Percentiles rank a stretch among this genome's conserved stretches.
phyloP scores from a whole-genome alignment of 2,113 vertebrate species.

The Galemys pyrenaicus region DNA sequence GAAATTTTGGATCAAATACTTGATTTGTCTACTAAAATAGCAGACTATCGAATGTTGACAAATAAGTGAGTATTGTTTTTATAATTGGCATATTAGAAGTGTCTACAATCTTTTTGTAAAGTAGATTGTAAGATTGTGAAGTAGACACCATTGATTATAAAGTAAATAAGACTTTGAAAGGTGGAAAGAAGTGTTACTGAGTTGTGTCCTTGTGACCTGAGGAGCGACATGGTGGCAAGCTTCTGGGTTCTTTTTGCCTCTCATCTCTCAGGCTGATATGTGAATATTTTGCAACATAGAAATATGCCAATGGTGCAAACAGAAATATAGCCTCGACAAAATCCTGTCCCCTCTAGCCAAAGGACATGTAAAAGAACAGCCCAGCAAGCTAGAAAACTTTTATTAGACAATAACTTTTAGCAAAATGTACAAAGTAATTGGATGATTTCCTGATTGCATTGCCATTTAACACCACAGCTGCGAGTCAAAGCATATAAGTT shows the following conservation, averaged over 20 bases:
- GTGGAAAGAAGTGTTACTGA: too few relatives aligned
- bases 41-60: slow-evolving; percentile 90
- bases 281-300: too few relatives aligned
- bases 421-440: background rate
- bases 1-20: slow-evolving; percentile 90
- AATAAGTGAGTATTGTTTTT: slow-evolving; percentile 88
- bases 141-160: background rate
- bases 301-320: background rate
- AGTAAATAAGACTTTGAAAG: too few relatives aligned
- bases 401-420: background rate
- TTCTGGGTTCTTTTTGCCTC: too few relatives aligned
- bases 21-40: slow-evolving; percentile 91
- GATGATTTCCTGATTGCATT: background rate
- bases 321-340: background rate
- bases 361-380: background rate
- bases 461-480: background rate
- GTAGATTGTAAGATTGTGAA: background rate
- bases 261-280: too few relatives aligned
- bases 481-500: background rate
- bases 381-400: background rate
- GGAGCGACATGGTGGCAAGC: too few relatives aligned
- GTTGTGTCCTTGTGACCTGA: too few relatives aligned
- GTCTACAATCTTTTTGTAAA: too few relatives aligned
- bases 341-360: background rate
- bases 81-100: background rate